These are phyloP conservation scores for Thereva nobilitata DNA, from an alignment of 2,888 invertebrate genomes.

Conservation along the genomic window DNA sequence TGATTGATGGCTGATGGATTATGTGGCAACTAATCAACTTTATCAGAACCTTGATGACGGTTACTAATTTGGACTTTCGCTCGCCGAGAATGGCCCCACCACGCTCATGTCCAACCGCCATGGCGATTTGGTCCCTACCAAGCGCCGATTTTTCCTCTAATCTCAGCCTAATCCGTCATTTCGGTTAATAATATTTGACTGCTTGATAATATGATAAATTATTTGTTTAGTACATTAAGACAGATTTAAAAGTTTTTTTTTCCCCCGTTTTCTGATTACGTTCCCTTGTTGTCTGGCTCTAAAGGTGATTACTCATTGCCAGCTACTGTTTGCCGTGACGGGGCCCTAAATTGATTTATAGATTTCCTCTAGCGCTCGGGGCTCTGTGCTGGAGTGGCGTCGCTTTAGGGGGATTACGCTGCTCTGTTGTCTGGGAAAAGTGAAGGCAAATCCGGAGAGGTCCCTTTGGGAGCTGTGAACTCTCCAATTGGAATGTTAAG, in stretches of 20 bases:
- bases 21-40: slow-evolving; percentile 42
- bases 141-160: slow-evolving; percentile 15
- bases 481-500: too few relatives aligned
- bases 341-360: slow-evolving; percentile 39
- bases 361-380: slow-evolving; percentile 15
- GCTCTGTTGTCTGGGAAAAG: neutral
- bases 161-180: slow-evolving; percentile 40
- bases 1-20: slow-evolving; percentile 44
- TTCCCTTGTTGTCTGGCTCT: slow-evolving; percentile 37
- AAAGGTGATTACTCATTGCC: slow-evolving; percentile 40
- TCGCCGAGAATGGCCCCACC: neutral
- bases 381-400: slow-evolving; percentile 23
- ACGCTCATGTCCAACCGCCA: neutral
- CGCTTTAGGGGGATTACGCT: slow-evolving; percentile 17
- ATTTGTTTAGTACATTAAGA: slow-evolving; percentile 40
- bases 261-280: slow-evolving; percentile 33
- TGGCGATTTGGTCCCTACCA: slow-evolving; percentile 10
- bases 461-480: too few relatives aligned
- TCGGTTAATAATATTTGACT: slow-evolving; percentile 41
- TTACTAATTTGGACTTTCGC: slow-evolving; percentile 38
- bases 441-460: too few relatives aligned
- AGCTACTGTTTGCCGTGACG: slow-evolving; percentile 40
- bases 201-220: slow-evolving; percentile 41
- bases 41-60: slow-evolving; percentile 39
- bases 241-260: slow-evolving; percentile 16